Evolutionary conservation across 1,140 invertebrate species (phyloP).

Genomic region (Zophobas atratus): DNA sequence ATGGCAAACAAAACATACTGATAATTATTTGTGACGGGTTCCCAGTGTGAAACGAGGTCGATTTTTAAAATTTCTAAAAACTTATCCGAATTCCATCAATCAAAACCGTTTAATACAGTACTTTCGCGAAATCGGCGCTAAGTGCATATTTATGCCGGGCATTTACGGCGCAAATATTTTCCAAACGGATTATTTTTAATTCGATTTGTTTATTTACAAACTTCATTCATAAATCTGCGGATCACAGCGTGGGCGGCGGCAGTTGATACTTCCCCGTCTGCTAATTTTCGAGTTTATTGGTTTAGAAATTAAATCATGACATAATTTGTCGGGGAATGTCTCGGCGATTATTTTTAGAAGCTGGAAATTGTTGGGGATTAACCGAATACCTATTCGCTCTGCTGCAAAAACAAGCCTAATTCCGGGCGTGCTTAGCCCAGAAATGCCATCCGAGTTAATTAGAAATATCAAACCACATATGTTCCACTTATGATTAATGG

Average conservation of each 20-base stretch:
- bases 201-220: slow-evolving; percentile 22
- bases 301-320: neutral
- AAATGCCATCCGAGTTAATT: too few relatives aligned
- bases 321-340: neutral
- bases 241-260: neutral
- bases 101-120: neutral
- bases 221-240: slow-evolving; percentile 28
- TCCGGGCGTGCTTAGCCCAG: too few relatives aligned
- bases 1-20: too few relatives aligned
- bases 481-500: neutral
- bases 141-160: slow-evolving; percentile 1
- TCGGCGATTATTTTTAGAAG: neutral
- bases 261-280: slow-evolving; percentile 4
- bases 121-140: neutral
- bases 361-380: too few relatives aligned
- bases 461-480: too few relatives aligned
- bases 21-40: too few relatives aligned
- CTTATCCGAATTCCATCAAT: neutral
- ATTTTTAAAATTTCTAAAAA: too few relatives aligned
- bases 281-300: slow-evolving; percentile 10
- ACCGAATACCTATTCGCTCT: too few relatives aligned
- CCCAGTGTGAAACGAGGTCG: too few relatives aligned
- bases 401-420: too few relatives aligned
- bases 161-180: slow-evolving; percentile 26
- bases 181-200: slow-evolving; percentile 17